A percentile compares a stretch with the other conserved stretches of the same genome.
These are phyloP conservation scores for Salmo trutta DNA, from an alignment of 2,797 vertebrate species.

Conservation along the genomic window DNA sequence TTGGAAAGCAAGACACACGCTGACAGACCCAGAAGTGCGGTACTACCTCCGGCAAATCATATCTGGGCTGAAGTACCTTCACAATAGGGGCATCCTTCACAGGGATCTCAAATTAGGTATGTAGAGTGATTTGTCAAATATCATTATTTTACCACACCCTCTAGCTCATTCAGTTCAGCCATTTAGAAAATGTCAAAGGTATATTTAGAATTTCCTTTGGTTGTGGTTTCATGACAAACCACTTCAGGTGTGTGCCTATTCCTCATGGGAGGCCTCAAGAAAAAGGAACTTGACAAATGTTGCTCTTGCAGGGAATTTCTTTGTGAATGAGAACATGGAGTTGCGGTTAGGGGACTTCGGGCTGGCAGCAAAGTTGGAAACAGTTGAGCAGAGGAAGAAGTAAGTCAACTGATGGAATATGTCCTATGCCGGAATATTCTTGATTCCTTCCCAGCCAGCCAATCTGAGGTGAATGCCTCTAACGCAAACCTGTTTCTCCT, in stretches of 20 bases:
- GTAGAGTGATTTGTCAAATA: constrained; percentile 24
- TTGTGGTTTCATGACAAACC: neutral
- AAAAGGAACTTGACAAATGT: constrained; percentile 31
- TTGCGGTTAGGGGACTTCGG: constrained; percentile 96
- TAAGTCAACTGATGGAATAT: constrained; percentile 58
- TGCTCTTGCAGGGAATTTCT: constrained; percentile 90
- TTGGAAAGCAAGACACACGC: constrained; percentile 95
- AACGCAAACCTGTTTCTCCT: constrained; percentile 5
- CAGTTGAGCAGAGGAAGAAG: constrained; percentile 93
- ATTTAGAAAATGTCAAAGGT: neutral
- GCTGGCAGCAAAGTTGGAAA: constrained; percentile 89
- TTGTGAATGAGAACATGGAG: constrained; percentile 99
- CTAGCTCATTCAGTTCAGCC: neutral
- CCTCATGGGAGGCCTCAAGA: constrained; percentile 36
- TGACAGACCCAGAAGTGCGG: constrained; percentile 95
- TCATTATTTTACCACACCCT: neutral
- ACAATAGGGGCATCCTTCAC: constrained; percentile 92
- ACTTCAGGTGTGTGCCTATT: constrained; percentile 18
- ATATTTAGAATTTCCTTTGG: neutral
- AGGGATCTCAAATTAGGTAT: constrained; percentile 96
- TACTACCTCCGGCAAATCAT: constrained; percentile 98
- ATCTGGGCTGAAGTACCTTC: constrained; percentile 94
- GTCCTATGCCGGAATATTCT: neutral
- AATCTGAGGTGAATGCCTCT: neutral
- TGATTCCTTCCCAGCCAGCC: neutral